Evolutionary conservation across 1,140 invertebrate species (phyloP).

Genomic region (Samia ricini): DNA sequence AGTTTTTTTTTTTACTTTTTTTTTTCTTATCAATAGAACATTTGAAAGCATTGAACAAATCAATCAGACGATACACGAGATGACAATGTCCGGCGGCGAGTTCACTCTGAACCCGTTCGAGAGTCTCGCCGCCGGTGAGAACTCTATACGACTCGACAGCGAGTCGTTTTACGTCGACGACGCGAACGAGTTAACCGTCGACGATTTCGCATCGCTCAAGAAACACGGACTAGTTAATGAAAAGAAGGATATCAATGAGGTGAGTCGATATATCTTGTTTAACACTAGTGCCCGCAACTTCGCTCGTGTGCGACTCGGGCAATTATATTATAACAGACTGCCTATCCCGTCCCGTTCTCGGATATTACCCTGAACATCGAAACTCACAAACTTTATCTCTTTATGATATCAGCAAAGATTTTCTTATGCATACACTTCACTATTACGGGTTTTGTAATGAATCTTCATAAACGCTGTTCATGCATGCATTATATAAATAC

Average conservation of each 20-base stretch:
- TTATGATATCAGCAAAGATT: no score
- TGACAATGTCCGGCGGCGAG: constrained; percentile 69
- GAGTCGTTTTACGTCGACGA: constrained; percentile 64
- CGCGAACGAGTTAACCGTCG: constrained; percentile 58
- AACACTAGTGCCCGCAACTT: no score
- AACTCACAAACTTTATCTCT: no score
- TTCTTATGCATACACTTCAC: no score
- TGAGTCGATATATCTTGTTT: constrained; percentile 15
- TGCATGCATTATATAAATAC: no score
- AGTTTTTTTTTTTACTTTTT: no score
- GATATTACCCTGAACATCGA: no score
- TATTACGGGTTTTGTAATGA: no score
- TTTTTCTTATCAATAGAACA: background rate
- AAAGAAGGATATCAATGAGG: constrained; percentile 65
- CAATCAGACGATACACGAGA: constrained; percentile 74
- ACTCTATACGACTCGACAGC: constrained; percentile 58
- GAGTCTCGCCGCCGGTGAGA: constrained; percentile 46
- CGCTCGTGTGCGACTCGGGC: no score
- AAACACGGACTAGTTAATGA: constrained; percentile 65
- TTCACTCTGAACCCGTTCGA: constrained; percentile 72
- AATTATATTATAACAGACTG: no score
- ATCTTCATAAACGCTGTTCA: no score
- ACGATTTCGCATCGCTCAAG: constrained; percentile 70
- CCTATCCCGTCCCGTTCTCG: no score
- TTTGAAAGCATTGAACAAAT: constrained; percentile 68